A percentile compares a stretch with the other conserved stretches of the same genome.
Conservation (phyloP, 2,113 vertebrate genomes). For the Raja brachyura region DNA sequence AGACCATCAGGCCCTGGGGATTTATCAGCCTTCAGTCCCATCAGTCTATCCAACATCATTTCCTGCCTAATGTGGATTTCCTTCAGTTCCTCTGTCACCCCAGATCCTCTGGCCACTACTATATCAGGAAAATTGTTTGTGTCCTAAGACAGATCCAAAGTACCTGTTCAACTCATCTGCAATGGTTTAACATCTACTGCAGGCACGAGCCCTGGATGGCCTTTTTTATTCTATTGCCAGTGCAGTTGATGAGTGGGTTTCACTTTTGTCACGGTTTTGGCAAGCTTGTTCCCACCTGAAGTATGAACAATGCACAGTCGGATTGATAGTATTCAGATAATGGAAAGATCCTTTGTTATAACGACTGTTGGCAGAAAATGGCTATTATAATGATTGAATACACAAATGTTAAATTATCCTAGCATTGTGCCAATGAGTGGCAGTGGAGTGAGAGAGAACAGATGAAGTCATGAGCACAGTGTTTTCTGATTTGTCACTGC, state of each 20-base stretch:
- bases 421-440: background rate
- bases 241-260: background rate
- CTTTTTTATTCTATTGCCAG: background rate
- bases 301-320: background rate
- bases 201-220: background rate
- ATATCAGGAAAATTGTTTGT: no score
- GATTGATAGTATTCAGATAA: constrained; percentile 12
- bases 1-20: no score
- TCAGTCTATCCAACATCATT: no score
- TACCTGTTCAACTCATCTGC: no score
- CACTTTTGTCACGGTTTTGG: background rate
- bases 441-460: background rate
- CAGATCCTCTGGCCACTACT: no score
- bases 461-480: background rate
- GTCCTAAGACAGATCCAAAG: no score
- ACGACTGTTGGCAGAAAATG: background rate
- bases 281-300: background rate
- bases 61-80: no score
- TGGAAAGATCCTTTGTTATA: background rate
- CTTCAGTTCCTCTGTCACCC: no score
- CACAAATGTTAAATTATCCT: constrained; percentile 2
- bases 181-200: no score
- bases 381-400: background rate
- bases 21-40: no score
- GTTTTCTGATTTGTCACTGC: background rate